Conservation (phyloP, 2,888 invertebrate genomes). For the Diadegma fenestrale region DNA sequence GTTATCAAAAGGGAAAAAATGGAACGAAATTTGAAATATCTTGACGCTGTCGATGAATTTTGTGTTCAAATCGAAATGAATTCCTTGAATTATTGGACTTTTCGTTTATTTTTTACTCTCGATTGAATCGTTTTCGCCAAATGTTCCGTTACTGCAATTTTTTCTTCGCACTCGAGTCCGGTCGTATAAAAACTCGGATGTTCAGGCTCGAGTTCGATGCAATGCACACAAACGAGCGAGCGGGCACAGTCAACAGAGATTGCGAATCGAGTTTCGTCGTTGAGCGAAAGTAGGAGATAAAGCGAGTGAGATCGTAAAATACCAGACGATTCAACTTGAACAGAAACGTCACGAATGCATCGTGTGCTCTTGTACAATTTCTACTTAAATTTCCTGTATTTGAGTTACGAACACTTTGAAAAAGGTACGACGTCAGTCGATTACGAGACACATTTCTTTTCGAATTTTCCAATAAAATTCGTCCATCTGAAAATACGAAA, state of each 20-base stretch:
- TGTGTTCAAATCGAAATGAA: neutral
- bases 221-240: neutral
- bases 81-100: neutral
- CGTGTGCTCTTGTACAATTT: neutral
- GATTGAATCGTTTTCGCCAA: neutral
- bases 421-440: neutral
- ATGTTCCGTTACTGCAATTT: slow-evolving; percentile 7
- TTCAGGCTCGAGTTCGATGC: neutral
- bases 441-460: neutral
- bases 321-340: slow-evolving; percentile 39
- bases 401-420: neutral
- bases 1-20: neutral
- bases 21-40: neutral
- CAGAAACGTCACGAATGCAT: slow-evolving; percentile 47
- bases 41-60: neutral
- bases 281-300: slow-evolving; percentile 62
- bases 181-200: slow-evolving; percentile 1
- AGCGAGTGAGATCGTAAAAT: neutral
- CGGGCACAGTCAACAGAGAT: slow-evolving; percentile 69
- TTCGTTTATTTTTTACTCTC: neutral
- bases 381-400: neutral
- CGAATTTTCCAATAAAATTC: neutral
- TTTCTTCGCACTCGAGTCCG: neutral
- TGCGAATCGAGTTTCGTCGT: slow-evolving; percentile 69
- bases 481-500: neutral